Evolutionary conservation across 2,797 vertebrate species (phyloP), one percentile per base, ranked within the genome.

Genomic region (Salmo trutta): DNA sequence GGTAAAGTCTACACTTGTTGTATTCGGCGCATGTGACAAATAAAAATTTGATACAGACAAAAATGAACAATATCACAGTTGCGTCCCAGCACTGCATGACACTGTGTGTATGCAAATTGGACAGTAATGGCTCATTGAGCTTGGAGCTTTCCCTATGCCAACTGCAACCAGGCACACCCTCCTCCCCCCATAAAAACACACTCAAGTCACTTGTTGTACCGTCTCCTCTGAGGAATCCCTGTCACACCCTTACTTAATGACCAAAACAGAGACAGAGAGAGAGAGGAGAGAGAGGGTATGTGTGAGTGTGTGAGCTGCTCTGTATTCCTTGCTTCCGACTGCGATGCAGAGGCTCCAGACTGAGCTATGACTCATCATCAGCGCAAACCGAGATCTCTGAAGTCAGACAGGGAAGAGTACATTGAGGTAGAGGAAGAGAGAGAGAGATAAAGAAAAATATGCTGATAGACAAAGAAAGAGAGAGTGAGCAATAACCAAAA

Each of bases 321-420:
- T 83, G 83, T 91, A 85, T 90, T 89, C 83, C 69, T 1, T 62
- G 70, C 83, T 85, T 83, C 89, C 83, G 47, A 19, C 88, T 83
- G 86, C 36, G 89, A 84, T 87, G 87, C 85, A 83, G 84, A 80
- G 77, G 83, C 87, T 87, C 82, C 85, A 85, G 85, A 81, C 85
- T 79, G 86, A 87, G 84, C 88, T 80, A 86, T 93, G 92, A 93
- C 87, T 92, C 92, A 93, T 90, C 90, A 83, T n/a, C 47, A 79
- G 77, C 82, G 82, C 84, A 85, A 75, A 79, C 84, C 16, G 59
- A 88, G 82, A 85, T 86, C 84, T 87, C 88, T 75, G 85, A 90
- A 90, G 88, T 91, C 88, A 88, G 81, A 79, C 80, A 84, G 81
- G 84, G 82, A 84, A 86, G 80, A 80, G 81, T 67, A 75, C 82